Conservation (phyloP, 2,888 invertebrate genomes). For the Marronus borbonicus region DNA sequence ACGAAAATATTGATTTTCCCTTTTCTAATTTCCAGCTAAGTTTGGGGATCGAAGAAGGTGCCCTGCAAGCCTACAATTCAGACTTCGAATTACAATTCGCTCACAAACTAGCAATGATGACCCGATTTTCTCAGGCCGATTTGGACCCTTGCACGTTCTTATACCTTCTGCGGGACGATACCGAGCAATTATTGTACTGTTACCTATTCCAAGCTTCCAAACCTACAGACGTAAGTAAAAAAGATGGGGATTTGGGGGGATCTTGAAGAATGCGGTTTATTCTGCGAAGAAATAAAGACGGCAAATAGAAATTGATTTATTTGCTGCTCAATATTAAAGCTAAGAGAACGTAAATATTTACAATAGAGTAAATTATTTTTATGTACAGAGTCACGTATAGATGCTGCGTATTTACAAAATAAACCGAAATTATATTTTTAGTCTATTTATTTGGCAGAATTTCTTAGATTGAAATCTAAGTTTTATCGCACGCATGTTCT, state of each 20-base stretch:
- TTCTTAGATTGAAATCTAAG: too few species aligned
- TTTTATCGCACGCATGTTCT: neutral
- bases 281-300: neutral
- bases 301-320: neutral
- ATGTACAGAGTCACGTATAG: too few species aligned
- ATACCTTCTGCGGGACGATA: slow-evolving; percentile 82
- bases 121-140: slow-evolving; percentile 70
- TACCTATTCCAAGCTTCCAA: slow-evolving; percentile 81
- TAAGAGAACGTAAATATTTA: neutral
- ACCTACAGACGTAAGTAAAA: slow-evolving; percentile 78
- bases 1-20: too few species aligned
- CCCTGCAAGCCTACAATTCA: slow-evolving; percentile 79
- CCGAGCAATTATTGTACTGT: slow-evolving; percentile 82
- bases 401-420: too few species aligned
- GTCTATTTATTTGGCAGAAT: too few species aligned
- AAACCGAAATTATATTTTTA: too few species aligned
- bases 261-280: too few species aligned
- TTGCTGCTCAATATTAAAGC: neutral
- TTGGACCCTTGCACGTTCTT: slow-evolving; percentile 75
- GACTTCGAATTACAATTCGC: slow-evolving; percentile 81
- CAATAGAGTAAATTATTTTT: neutral
- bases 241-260: neutral
- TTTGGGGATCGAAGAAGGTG: slow-evolving; percentile 80
- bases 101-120: slow-evolving; percentile 77
- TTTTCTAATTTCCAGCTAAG: slow-evolving; percentile 76